Conservation (phyloP, 1,140 invertebrate genomes). For the Apis florea region DNA sequence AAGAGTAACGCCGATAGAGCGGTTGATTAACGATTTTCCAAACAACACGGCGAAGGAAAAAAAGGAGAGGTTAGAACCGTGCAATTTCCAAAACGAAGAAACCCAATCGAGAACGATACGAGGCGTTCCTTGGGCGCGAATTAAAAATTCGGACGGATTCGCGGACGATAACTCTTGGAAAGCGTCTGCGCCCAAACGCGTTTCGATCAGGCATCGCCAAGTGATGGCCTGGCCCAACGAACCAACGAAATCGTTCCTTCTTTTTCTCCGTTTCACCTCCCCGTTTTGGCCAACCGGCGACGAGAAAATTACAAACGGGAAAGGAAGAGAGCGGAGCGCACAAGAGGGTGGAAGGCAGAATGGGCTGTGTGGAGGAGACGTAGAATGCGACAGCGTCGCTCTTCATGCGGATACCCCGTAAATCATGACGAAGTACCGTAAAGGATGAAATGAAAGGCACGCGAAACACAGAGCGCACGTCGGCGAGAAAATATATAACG, state of each 20-base stretch:
- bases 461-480: slow-evolving; percentile 57
- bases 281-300: slow-evolving; percentile 34
- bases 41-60: background rate
- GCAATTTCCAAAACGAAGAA: background rate
- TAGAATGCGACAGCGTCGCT: slow-evolving; percentile 56
- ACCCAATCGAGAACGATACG: too few relatives aligned
- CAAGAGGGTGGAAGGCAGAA: slow-evolving; percentile 9
- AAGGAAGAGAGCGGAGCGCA: slow-evolving; percentile 16
- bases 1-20: slow-evolving; percentile 7
- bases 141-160: background rate
- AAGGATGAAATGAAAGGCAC: slow-evolving; percentile 67
- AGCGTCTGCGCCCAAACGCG: background rate
- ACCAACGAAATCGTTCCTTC: too few relatives aligned
- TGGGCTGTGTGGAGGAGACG: too few relatives aligned
- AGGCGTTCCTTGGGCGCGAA: too few relatives aligned
- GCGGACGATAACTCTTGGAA: background rate
- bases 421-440: slow-evolving; percentile 69
- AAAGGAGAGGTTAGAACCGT: background rate
- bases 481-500: slow-evolving; percentile 44
- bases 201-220: background rate
- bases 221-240: slow-evolving; percentile 13
- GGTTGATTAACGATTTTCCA: slow-evolving; percentile 19
- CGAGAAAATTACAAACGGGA: slow-evolving; percentile 61
- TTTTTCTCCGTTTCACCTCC: background rate
- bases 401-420: slow-evolving; percentile 66